A percentile compares a stretch with the other conserved stretches of the same genome.
phyloP scores from a whole-genome alignment of 2,113 vertebrate genomes.

The Notiomystis cincta region DNA sequence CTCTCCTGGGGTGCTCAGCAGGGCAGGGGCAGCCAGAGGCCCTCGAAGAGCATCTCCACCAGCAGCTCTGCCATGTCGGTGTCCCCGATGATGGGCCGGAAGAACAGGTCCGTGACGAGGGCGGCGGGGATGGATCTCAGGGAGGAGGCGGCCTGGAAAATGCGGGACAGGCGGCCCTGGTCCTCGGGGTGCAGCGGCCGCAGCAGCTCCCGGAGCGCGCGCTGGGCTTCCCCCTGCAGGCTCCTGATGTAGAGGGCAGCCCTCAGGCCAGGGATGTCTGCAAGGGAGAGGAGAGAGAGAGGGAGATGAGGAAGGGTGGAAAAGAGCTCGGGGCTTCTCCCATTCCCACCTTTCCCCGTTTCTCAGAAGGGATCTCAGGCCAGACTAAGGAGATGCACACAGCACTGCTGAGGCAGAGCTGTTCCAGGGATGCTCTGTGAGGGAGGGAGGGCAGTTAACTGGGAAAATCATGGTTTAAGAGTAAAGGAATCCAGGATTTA shows the following conservation, averaged over 20 bases:
- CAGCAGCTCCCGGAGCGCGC: constrained; percentile 81
- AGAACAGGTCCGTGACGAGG: constrained; percentile 87
- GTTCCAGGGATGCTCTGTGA: not conserved
- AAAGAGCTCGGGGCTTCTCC: not conserved
- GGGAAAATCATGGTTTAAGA: not conserved
- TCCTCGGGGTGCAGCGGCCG: constrained; percentile 77
- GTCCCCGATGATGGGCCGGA: constrained; percentile 84
- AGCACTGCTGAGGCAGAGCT: rapidly evolving
- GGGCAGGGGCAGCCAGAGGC: not conserved
- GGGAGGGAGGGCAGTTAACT: not conserved
- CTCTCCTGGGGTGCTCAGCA: not conserved
- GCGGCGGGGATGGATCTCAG: constrained; percentile 79
- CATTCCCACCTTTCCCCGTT: rapidly evolving
- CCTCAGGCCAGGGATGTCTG: constrained; percentile 83
- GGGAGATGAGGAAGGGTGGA: not conserved
- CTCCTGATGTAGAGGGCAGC: constrained; percentile 75
- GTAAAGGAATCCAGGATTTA: not conserved
- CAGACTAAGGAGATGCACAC: rapidly evolving
- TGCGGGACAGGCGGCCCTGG: constrained; percentile 75
- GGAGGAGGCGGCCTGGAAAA: constrained; percentile 78
- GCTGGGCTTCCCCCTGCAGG: constrained; percentile 86
- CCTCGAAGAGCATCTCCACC: constrained; percentile 80
- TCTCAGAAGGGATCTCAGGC: not conserved
- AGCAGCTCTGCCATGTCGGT: constrained; percentile 80
- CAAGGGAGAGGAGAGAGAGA: not conserved